Base-by-base conservation (phyloP, 2,113 vertebrate genomes). In the Origma solitaria region DNA sequence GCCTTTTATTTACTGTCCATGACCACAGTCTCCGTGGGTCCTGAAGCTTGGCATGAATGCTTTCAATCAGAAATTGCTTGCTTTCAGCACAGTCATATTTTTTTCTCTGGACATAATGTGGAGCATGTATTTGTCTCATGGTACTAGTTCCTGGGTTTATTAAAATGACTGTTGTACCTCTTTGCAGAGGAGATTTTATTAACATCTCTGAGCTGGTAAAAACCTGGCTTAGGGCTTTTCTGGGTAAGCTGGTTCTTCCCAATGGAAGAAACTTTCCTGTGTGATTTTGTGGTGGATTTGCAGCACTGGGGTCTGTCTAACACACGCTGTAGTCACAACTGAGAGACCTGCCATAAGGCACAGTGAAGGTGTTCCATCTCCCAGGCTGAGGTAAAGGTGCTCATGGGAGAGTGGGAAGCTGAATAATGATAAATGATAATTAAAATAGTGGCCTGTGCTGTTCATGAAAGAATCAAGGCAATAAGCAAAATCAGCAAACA, bases 171-270 rank as follows among this genome's bases (percentile, higher is more conserved):
- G 50, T 15, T 64, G 6, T 85, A 53, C 45, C 57, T 72, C 31
- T 51, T 76, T 53, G 25, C 40, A 82, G 66, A 85, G 40, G 3
- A 37, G 40, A 53, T 88, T 91, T 85, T 78, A 49, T 82, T 82
- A 61, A 80, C 13, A 31, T 69, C 53, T 71, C 73, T n/a, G 28
- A 89, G 47, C 53, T 90, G 28, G 17, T 72, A 57, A 89, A 89
- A 90, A 33, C 9, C 25, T 72, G 44, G 16, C 2, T 40, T 76
- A 20, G 49, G 45, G 37, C 50, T 95, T 90, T 92, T 45, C 62
- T 88, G 79, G 37, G 40, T 90, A 76, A 82, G 65, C 56, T 79
- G 65, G 22, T 65, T 90, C 37, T 92, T 82, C 49, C n/a, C 53
- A 53, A 28, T 53, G n/a, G 37, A 87, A 69, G 18, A 51, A 33